phyloP scores from a whole-genome alignment of 2,888 invertebrate genomes.

The Calliphora vomitoria region DNA sequence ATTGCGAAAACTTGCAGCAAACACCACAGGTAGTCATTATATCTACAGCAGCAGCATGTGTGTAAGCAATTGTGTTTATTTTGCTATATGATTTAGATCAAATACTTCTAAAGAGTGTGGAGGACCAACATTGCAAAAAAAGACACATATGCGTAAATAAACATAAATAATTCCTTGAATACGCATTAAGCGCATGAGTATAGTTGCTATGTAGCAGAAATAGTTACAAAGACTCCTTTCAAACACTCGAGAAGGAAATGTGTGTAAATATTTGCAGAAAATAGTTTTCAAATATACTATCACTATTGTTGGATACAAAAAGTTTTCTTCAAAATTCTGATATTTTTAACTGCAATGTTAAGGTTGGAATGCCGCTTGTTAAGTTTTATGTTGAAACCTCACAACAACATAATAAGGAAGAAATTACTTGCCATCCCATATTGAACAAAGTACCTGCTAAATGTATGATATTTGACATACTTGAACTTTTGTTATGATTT shows the following conservation, averaged over 20 bases:
- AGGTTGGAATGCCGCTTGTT: too few species aligned
- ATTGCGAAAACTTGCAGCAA: slow-evolving; percentile 19
- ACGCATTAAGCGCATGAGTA: slow-evolving; percentile 65
- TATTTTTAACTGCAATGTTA: too few species aligned
- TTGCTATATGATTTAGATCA: slow-evolving; percentile 53
- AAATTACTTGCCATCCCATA: too few species aligned
- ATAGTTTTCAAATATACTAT: too few species aligned
- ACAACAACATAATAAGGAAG: too few species aligned
- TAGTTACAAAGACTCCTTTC: not conserved
- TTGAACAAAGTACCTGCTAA: too few species aligned
- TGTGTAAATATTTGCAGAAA: not conserved
- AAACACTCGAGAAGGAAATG: slow-evolving; percentile 40
- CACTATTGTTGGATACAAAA: too few species aligned
- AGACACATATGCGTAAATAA: slow-evolving; percentile 60
- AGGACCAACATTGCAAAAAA: slow-evolving; percentile 3
- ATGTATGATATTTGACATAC: too few species aligned
- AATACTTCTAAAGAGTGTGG: slow-evolving; percentile 29
- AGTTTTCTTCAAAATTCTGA: too few species aligned
- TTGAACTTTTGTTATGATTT: too few species aligned
- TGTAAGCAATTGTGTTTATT: not conserved
- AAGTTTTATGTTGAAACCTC: too few species aligned
- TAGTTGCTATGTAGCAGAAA: not conserved
- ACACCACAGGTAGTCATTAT: slow-evolving; percentile 73
- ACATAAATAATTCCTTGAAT: slow-evolving; percentile 71
- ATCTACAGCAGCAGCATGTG: slow-evolving; percentile 20